Base-by-base conservation (phyloP, 2,113 vertebrate species). In the Corvus hawaiiensis region DNA sequence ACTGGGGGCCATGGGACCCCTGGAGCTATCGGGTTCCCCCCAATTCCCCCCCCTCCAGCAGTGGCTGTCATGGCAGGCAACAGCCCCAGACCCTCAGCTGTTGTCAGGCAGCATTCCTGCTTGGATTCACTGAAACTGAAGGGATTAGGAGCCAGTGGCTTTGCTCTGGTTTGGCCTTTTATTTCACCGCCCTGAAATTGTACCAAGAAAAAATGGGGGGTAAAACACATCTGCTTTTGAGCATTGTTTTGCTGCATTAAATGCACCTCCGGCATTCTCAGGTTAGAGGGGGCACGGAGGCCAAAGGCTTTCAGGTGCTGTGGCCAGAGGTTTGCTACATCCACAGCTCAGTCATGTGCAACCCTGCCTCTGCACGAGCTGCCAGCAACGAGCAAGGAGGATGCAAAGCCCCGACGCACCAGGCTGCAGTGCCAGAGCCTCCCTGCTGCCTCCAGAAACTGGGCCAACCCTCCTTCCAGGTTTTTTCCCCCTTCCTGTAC, bases 361-460 rank as follows among this genome's bases (percentile, higher is more conserved):
- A 3, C 48, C 33, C 56, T 77, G 43, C 33, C 39, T 12, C 35
- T 63, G 78, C 62, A 33, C 0, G 1, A 81, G 78, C 55, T 76
- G 59, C 64, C 71, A 85, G 63, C 49, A 48, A 16, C 0, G 0
- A 11, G 43, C 15, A 4, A 58, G 33, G 49, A 69, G 55, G 54
- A 37, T 26, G 72, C 24, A 59, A 32, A 83, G n/a, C 43, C 48
- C 37, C 0, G 0, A 0, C 1, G 2, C 4, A 58, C 64, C n/a
- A 13, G 3, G 0, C 52, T 33, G 49, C 62, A 16, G 7, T 39
- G 44, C 58, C 52, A 66, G 55, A 49, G 23, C 10, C 32, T 88
- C 51, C 23, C 54, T 4, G 12, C 68, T 11, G 0, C 73, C 69
- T 81, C 59, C 63, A 66, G 62, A 92, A 68, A 46, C 1, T 0